Evolutionary conservation across 2,888 invertebrate genomes (phyloP).

Genomic region (Coelinius sp.): DNA sequence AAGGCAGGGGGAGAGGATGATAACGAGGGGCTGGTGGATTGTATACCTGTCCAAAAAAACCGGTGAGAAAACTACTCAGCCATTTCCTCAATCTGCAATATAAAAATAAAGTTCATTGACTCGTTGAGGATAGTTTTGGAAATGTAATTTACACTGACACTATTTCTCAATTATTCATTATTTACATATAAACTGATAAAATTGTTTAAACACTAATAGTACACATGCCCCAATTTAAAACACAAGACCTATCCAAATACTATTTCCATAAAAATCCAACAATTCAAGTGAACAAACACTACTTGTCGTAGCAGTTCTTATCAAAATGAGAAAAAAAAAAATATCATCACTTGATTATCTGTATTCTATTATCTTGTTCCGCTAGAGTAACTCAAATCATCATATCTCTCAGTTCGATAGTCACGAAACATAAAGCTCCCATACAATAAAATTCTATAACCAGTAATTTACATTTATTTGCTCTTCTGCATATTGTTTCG

Average conservation of each 20-base stretch:
- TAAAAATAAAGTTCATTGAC: not conserved
- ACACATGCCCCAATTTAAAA: too few relatives aligned
- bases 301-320: too few relatives aligned
- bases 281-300: too few relatives aligned
- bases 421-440: constrained; percentile 10
- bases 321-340: not conserved
- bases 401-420: not conserved
- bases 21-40: not conserved
- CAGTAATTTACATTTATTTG: not conserved
- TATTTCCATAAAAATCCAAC: too few relatives aligned
- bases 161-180: not conserved
- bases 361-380: constrained; percentile 1
- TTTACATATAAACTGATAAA: not conserved
- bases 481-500: not conserved
- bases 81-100: not conserved
- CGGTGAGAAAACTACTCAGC: not conserved
- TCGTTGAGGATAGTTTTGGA: not conserved
- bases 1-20: constrained; percentile 22
- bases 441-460: not conserved
- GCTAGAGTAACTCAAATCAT: not conserved
- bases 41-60: not conserved
- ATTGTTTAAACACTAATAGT: too few relatives aligned
- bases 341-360: not conserved
- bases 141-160: not conserved
- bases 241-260: too few relatives aligned